phyloP scores from a whole-genome alignment of 92 coral and sea anemone genomes.

The Parazoanthus atlanticus region DNA sequence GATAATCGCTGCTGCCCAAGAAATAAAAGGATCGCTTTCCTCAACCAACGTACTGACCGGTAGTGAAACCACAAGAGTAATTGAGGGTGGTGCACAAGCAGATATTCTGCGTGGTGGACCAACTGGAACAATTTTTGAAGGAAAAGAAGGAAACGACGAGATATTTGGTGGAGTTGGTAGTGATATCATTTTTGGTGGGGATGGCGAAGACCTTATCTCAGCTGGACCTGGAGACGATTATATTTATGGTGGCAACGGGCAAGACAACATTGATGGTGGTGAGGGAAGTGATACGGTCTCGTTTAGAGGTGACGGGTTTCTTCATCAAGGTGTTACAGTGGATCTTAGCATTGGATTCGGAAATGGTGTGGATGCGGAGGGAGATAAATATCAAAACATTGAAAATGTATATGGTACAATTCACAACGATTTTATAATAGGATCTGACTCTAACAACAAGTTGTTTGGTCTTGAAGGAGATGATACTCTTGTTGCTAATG shows the following conservation, averaged over 20 bases:
- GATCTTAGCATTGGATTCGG: conserved; percentile 57
- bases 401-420: conserved; percentile 70
- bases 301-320: conserved; percentile 58
- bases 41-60: not conserved
- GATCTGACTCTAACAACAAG: conserved; percentile 54
- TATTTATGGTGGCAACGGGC: conserved; percentile 42
- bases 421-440: conserved; percentile 52
- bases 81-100: not conserved
- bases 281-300: conserved; percentile 50
- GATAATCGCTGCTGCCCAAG: not conserved
- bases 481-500: conserved; percentile 43
- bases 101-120: not conserved
- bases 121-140: not conserved
- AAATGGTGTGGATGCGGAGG: conserved; percentile 62
- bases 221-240: not conserved
- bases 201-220: not conserved
- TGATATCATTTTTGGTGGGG: not conserved
- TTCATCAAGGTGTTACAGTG: conserved; percentile 19
- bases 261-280: conserved; percentile 55
- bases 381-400: conserved; percentile 44
- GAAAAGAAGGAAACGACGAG: not conserved
- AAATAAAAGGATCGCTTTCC: not conserved
- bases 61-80: not conserved
- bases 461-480: conserved; percentile 51
- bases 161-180: not conserved